phyloP scores from a whole-genome alignment of 2,888 invertebrate species.

The Sussaba pulchella region DNA sequence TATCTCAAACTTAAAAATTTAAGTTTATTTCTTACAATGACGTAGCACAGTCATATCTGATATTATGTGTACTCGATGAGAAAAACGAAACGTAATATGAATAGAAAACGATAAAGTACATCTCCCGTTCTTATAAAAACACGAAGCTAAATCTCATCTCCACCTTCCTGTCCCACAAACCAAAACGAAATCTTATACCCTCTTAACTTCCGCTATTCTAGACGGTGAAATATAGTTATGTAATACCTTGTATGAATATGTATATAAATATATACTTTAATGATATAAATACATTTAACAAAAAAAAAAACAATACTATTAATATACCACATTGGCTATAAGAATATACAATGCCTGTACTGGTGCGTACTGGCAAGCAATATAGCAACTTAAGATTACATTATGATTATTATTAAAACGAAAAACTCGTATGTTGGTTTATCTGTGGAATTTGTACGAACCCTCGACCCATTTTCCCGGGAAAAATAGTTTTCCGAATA shows the following conservation, averaged over 20 bases:
- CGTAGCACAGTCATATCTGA: constrained; percentile 42
- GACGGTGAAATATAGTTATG: constrained; percentile 66
- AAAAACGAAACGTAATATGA: background rate
- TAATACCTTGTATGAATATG: constrained; percentile 69
- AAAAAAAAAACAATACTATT: constrained; percentile 60
- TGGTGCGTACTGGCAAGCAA: constrained; percentile 61
- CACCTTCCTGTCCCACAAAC: background rate
- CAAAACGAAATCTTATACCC: constrained; percentile 5
- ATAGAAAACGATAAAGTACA: background rate
- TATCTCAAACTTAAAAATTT: constrained; percentile 34
- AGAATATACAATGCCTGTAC: constrained; percentile 65
- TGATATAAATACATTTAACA: constrained; percentile 59
- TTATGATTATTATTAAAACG: constrained; percentile 66
- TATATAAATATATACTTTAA: constrained; percentile 68
- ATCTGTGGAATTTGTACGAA: constrained; percentile 19
- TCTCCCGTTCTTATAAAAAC: constrained; percentile 50
- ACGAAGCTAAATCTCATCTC: constrained; percentile 46
- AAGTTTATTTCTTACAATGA: constrained; percentile 46
- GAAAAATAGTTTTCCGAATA: background rate
- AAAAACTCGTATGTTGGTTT: constrained; percentile 55
- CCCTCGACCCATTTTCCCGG: background rate
- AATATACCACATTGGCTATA: constrained; percentile 67
- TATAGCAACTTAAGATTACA: constrained; percentile 65
- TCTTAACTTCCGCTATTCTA: constrained; percentile 63
- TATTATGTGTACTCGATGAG: constrained; percentile 51